Base-by-base conservation (phyloP, 2,888 invertebrate genomes). In the Adineta ricciae region DNA sequence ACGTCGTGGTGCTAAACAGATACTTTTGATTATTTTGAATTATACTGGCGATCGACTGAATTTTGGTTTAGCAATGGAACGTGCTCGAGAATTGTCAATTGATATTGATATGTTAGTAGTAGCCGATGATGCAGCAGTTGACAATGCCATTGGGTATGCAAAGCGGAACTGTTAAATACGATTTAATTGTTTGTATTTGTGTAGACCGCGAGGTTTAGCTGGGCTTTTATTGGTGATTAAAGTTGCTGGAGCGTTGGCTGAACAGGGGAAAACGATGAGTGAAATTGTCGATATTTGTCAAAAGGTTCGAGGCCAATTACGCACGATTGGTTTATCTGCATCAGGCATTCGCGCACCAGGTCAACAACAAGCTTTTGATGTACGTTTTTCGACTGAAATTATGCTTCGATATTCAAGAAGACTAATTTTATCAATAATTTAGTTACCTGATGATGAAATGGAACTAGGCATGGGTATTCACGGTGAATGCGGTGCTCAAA, bases 21-120 rank as follows among this genome's bases (percentile, higher is more conserved):
- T 86, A 64, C 83, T 95, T 14, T 92, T 94, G 0, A 92, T 95
- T 54, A 92, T 94, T 19, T 93, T 93, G 19, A 95, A 94, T 90
- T 94, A 94, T 88, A 94, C 94, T 0, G 94, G 94, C 0, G 94
- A 95, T 88, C 91, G 94, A 86, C 90, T 95, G 27, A 95, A 94
- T 90, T 95, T 95, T 89, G 95, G 94, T 0, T 92, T 94, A 89
- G 95, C 95, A 1, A 92, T 93, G 24, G 94, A 95, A 89, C 93
- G 93, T 88, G 94, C 94, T 1, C 92, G 92, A 84, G 88, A 92
- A 92, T 54, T 91, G 92, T 85, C 93, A 0, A 91, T 93, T 32
- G 92, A 92, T 90, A 93, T 92, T 86, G 91, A 91, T 73, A 91
- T 91, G 88, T 89, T 92, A 32, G 92, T 93, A 11, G 93, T 94